Percentiles rank a stretch among this genome's conserved stretches.
Conservation (phyloP, 2,888 invertebrate species). For the Stenotaenia linearis region DNA sequence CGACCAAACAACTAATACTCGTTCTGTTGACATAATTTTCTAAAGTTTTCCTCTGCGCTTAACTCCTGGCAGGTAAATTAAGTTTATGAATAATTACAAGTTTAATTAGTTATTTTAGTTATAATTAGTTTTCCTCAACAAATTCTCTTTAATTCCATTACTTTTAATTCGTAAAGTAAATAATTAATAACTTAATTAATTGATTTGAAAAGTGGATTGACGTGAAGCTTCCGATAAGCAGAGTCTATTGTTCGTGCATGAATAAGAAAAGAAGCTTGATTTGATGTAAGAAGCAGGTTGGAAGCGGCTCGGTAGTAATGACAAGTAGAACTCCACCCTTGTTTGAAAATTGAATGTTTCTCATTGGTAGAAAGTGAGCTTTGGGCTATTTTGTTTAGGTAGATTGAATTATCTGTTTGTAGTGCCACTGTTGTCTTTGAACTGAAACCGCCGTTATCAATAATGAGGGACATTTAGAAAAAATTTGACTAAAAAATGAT, state of each 20-base stretch:
- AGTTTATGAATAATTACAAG: too few species aligned
- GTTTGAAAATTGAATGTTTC: constrained; percentile 18
- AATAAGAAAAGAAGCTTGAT: not conserved
- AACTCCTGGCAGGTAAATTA: too few species aligned
- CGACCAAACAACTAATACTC: too few species aligned
- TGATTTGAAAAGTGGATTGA: not conserved
- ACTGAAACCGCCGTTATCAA: constrained; percentile 4
- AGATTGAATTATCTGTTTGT: constrained; percentile 12
- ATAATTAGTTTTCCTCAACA: too few species aligned
- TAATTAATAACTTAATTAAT: not conserved
- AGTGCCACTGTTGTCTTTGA: constrained; percentile 26
- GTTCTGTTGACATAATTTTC: too few species aligned
- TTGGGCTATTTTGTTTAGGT: constrained; percentile 21
- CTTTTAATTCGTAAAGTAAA: too few species aligned
- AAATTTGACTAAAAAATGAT: constrained; percentile 3
- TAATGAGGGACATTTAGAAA: constrained; percentile 20
- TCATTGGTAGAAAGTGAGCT: constrained; percentile 8
- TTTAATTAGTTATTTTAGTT: too few species aligned
- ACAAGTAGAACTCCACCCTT: constrained; percentile 17
- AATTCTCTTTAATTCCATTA: too few species aligned
- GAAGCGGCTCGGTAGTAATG: not conserved
- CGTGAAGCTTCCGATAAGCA: not conserved
- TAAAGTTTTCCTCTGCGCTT: too few species aligned
- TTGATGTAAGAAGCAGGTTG: not conserved
- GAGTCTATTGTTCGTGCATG: not conserved